Base-by-base conservation (phyloP, 2,113 vertebrate genomes). In the Marcusenius ussheri region DNA sequence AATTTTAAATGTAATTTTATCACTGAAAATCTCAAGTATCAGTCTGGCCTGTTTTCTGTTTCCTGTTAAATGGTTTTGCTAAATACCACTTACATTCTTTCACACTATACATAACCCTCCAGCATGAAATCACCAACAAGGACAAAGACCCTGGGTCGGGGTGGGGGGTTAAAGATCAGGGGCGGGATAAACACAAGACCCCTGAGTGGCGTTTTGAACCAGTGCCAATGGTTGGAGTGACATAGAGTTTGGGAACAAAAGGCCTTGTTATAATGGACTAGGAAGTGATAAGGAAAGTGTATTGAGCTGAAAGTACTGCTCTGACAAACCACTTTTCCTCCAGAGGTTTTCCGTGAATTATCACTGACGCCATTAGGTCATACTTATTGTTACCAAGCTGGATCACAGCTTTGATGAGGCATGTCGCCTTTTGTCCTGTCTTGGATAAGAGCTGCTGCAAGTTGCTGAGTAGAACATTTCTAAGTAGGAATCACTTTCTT, bases 341-440 rank as follows among this genome's bases (percentile, higher is more conserved):
- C 92, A 94, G 97, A 97, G 96, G 97, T 97, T 99, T 88, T 99
- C 97, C 98, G 97, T 94, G 97, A 97, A 98, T 98, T 98, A 97
- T 98, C 95, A 90, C 92, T 92, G 95, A 92, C 94, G 92, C 94
- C 95, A 96, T 97, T 97, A 97, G 97, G 97, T 98, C 97, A 97
- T 96, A 94, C 95, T 96, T 95, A 97, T 98, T 98, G 96, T 98
- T 97, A 94, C 92, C 94, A 90, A 90, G 90, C 93, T 89, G 27
- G 62, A 91, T 92, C 91, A 93, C 70, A 91, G 89, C 90, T 88
- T 92, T 90, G 49, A 91, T 88, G 80, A 92, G 92, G 91, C 70
- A 84, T 74, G 62, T 47, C 31, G 19, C 83, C 50, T 90, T 86
- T 88, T 47, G 11, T 87, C 53, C 51, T 42, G 49, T 21, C 77